These are phyloP conservation scores for Pseudorectes ferrugineus DNA, from an alignment of 2,113 vertebrate genomes.

Conservation along the genomic window DNA sequence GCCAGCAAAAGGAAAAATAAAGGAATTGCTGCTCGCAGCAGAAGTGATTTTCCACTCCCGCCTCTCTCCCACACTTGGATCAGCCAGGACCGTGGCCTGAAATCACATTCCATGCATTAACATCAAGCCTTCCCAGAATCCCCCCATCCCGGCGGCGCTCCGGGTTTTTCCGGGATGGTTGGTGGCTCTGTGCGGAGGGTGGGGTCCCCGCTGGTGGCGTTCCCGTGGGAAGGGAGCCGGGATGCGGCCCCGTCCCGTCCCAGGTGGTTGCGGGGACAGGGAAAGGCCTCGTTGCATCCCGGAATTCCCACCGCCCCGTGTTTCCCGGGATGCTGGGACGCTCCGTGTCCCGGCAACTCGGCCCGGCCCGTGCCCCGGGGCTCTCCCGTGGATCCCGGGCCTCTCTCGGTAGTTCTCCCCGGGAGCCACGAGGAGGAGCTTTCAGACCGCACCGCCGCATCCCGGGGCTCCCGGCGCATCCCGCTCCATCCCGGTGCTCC, in stretches of 20 bases:
- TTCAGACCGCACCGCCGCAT: constrained; percentile 1
- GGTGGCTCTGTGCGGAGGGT: background rate
- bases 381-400: background rate
- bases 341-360: background rate
- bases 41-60: constrained; percentile 38
- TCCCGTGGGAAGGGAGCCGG: fast-evolving
- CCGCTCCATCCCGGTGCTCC: background rate
- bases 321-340: background rate
- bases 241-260: background rate
- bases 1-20: background rate
- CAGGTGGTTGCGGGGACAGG: fast-evolving
- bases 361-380: background rate
- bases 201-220: background rate
- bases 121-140: background rate
- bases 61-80: background rate
- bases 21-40: constrained; percentile 27
- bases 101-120: constrained; percentile 9
- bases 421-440: constrained; percentile 57
- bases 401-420: constrained; percentile 1
- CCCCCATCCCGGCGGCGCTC: background rate
- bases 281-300: fast-evolving
- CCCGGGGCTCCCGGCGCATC: background rate
- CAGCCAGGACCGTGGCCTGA: background rate
- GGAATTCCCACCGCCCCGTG: fast-evolving
- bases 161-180: background rate